phyloP scores from a whole-genome alignment of 2,888 invertebrate genomes.

The Ormyrus pomaceus region DNA sequence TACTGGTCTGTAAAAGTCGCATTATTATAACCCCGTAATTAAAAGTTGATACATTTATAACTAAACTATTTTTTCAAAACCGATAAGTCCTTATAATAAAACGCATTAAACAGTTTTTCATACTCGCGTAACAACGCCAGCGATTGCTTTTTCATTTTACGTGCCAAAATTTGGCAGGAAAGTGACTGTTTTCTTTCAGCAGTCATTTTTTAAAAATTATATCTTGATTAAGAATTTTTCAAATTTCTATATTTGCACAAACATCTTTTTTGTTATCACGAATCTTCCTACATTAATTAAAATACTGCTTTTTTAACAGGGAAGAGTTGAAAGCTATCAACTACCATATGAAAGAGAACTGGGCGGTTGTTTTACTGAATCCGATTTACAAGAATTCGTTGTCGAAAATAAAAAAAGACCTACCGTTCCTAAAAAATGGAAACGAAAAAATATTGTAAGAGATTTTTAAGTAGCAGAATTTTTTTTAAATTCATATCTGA shows the following conservation, averaged over 20 bases:
- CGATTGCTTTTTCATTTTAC: too few relatives aligned
- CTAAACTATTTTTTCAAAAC: too few relatives aligned
- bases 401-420: conserved; percentile 94
- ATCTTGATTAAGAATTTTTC: conserved; percentile 15
- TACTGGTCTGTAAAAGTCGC: conserved; percentile 53
- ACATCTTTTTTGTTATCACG: background rate
- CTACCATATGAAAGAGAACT: conserved; percentile 95
- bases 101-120: too few relatives aligned
- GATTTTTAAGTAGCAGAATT: too few relatives aligned
- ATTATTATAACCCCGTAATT: too few relatives aligned
- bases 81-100: too few relatives aligned
- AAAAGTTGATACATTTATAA: too few relatives aligned
- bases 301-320: conserved; percentile 65
- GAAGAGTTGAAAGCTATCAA: conserved; percentile 87
- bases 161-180: conserved; percentile 73
- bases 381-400: conserved; percentile 96
- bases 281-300: background rate
- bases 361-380: conserved; percentile 91
- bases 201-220: background rate
- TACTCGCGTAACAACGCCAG: too few relatives aligned
- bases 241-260: background rate
- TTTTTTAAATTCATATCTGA: too few relatives aligned
- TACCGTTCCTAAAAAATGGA: conserved; percentile 88
- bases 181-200: conserved; percentile 66
- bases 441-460: conserved; percentile 62